Evolutionary conservation across 2,797 vertebrate genomes (phyloP), one percentile per base, ranked within the genome.

Genomic region (Tenualosa thibaudeaui): DNA sequence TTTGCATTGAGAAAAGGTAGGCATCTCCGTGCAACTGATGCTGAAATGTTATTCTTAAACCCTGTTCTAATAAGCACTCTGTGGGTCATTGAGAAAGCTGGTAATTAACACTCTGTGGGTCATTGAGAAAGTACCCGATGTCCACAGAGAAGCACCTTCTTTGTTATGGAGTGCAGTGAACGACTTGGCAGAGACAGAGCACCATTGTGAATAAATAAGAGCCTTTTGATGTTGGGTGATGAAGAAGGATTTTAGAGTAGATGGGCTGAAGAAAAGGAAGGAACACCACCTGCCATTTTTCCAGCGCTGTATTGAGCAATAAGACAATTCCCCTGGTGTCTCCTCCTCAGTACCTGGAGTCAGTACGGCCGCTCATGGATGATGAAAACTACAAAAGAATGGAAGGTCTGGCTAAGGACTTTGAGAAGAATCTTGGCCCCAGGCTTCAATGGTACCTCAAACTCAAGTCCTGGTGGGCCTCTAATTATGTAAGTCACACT

Each of bases 391-490:
- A 95, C 88, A 91, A 91, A 78, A 95, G 97, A 82, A 99, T 99
- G 98, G 93, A 95, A 7, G 93, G 89, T 1, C 95, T 99, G 89
- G 94, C 98, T 1, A 93, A 96, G 89, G 98, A 99, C 87, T 99
- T 99, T 92, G 96, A 98, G 68, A 94, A 94, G 91, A 97, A 94
- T 65, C 93, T 99, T 5, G 98, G 98, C 82, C 98, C 98, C 37
- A 96, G 92, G 84, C 90, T 99, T 85, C 98, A 99, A 91, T 99
- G 98, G 98, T 99, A 99, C 89, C 94, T 99, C 88, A 99, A 97
- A 89, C 92, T 99, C 22, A 99, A 99, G 88, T 98, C 98, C 60
- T 99, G 97, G 98, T 99, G 98, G 98, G 94, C 98, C 10, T 98
- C 98, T n/a, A 99, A 99, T 90, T 99, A 99, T 24, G 98, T 99